phyloP scores from a whole-genome alignment of 2,888 invertebrate genomes.

The Cerastis rubricosa region DNA sequence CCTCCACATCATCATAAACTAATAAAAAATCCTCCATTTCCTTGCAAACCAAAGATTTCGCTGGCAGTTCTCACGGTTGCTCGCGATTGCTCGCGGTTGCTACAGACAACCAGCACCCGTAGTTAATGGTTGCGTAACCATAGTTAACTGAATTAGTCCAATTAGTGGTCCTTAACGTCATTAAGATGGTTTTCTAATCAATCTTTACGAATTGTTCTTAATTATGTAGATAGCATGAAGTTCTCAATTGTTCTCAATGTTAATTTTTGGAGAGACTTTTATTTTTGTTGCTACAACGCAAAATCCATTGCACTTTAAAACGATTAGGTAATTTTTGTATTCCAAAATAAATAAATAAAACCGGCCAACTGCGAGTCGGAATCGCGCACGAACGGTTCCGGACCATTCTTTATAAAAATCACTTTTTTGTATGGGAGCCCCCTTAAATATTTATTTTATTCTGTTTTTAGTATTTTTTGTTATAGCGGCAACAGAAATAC shows the following conservation, averaged over 20 bases:
- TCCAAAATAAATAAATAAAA: not conserved
- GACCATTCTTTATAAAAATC: too few species aligned
- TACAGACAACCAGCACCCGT: slow-evolving; percentile 39
- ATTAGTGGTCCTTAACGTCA: slow-evolving; percentile 50
- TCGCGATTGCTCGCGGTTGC: slow-evolving; percentile 28
- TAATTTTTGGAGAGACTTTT: not conserved
- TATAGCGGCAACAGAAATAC: too few species aligned
- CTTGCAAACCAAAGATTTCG: slow-evolving; percentile 23
- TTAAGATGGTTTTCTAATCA: slow-evolving; percentile 58
- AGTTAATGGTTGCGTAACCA: slow-evolving; percentile 48
- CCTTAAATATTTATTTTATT: too few species aligned
- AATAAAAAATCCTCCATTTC: slow-evolving; percentile 20
- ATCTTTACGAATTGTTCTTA: slow-evolving; percentile 41
- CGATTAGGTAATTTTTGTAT: not conserved
- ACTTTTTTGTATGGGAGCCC: too few species aligned
- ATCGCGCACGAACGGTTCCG: too few species aligned
- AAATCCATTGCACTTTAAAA: not conserved
- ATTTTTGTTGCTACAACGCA: not conserved
- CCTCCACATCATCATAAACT: not conserved
- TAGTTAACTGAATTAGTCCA: slow-evolving; percentile 49
- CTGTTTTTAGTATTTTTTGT: too few species aligned
- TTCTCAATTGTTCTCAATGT: not conserved
- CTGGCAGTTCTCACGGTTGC: slow-evolving; percentile 48
- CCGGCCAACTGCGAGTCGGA: too few species aligned
- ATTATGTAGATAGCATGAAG: slow-evolving; percentile 24